A percentile compares a stretch with the other conserved stretches of the same genome.
Conservation (phyloP, 2,113 vertebrate genomes). For the Dunckerocampus dactyliophorus region DNA sequence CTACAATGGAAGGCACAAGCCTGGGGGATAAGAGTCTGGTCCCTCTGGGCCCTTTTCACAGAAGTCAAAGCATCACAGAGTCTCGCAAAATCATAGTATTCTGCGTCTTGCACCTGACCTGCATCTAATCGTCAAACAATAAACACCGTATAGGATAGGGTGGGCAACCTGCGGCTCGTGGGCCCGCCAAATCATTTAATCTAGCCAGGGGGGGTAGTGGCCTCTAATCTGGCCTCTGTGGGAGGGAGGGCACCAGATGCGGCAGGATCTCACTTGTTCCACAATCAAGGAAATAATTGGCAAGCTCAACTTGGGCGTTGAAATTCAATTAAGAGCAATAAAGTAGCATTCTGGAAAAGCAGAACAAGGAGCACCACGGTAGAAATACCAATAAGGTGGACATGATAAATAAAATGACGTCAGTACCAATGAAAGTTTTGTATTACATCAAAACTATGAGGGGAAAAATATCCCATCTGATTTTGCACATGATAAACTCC, state of each 20-base stretch:
- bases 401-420: too few relatives aligned
- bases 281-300: conserved; percentile 45
- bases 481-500: too few relatives aligned
- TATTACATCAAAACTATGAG: too few relatives aligned
- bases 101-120: not conserved
- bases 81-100: not conserved
- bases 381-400: too few relatives aligned
- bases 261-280: conserved; percentile 48
- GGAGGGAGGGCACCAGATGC: conserved; percentile 38
- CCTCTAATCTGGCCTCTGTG: conserved; percentile 28
- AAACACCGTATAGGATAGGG: too few relatives aligned
- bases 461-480: too few relatives aligned
- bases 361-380: too few relatives aligned
- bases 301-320: conserved; percentile 9
- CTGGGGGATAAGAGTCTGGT: conserved; percentile 21
- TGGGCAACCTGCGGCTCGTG: too few relatives aligned
- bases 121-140: too few relatives aligned
- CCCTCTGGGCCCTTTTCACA: conserved; percentile 1
- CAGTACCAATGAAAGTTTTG: too few relatives aligned
- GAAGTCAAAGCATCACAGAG: not conserved
- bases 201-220: too few relatives aligned
- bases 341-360: conserved; percentile 8
- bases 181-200: too few relatives aligned
- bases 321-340: conserved; percentile 51
- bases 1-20: conserved; percentile 2